Evolutionary conservation across 2,888 invertebrate genomes (phyloP).

Genomic region (Sericinus montela): DNA sequence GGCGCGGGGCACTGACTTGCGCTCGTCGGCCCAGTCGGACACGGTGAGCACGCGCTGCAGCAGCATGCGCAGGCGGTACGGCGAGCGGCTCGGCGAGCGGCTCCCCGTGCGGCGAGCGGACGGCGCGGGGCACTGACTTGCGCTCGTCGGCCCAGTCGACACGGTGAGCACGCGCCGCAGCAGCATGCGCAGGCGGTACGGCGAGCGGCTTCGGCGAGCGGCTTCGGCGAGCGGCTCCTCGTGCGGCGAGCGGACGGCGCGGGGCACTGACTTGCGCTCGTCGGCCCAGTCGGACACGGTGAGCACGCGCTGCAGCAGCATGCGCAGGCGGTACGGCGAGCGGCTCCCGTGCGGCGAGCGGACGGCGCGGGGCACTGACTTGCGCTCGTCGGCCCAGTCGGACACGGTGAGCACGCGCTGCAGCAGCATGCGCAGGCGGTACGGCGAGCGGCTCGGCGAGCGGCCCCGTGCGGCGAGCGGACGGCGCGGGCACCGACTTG

Average conservation of each 20-base stretch:
- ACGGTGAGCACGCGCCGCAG: slow-evolving; percentile 91
- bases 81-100: slow-evolving; percentile 91
- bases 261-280: slow-evolving; percentile 80
- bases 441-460: slow-evolving; percentile 93
- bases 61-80: slow-evolving; percentile 91
- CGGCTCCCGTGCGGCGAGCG: slow-evolving; percentile 89
- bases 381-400: slow-evolving; percentile 87
- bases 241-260: no score
- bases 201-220: no score
- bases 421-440: slow-evolving; percentile 89
- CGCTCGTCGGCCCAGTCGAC: slow-evolving; percentile 88
- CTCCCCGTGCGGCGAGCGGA: slow-evolving; percentile 72
- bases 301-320: slow-evolving; percentile 89
- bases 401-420: slow-evolving; percentile 91
- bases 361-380: slow-evolving; percentile 79
- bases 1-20: slow-evolving; percentile 71
- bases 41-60: slow-evolving; percentile 91
- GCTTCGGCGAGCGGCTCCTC: slow-evolving; percentile 95
- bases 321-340: slow-evolving; percentile 93
- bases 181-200: slow-evolving; percentile 90
- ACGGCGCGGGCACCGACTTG: slow-evolving; percentile 77
- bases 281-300: slow-evolving; percentile 91
- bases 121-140: slow-evolving; percentile 76
- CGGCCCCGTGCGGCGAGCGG: slow-evolving; percentile 70
- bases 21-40: slow-evolving; percentile 87